Evolutionary conservation across 2,113 vertebrate genomes (phyloP).

Genomic region (Lichenostomus cassidix): DNA sequence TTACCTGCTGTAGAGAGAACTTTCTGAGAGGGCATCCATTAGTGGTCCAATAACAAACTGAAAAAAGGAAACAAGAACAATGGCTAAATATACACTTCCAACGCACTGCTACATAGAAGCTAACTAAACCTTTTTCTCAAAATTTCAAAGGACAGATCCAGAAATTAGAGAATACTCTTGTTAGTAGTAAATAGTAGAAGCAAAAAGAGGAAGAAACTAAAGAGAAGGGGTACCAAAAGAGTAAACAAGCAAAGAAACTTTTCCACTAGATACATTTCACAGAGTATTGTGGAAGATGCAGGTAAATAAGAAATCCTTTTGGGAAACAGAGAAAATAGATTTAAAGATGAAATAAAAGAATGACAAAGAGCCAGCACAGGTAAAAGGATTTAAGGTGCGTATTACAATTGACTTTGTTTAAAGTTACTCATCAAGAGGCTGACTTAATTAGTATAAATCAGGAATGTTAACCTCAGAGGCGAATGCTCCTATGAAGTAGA

Average conservation of each 20-base stretch:
- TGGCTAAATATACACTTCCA: background rate
- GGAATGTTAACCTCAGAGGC: background rate
- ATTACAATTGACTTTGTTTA: background rate
- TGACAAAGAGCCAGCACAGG: background rate
- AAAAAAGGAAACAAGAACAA: background rate
- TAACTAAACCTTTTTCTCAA: background rate
- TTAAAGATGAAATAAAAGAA: background rate
- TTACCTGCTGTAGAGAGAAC: constrained; percentile 88
- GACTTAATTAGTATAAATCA: background rate
- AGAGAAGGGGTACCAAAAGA: background rate
- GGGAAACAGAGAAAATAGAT: background rate
- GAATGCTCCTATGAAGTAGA: background rate
- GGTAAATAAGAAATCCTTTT: background rate
- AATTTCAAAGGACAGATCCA: background rate
- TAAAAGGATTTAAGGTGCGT: background rate
- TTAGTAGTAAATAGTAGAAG: background rate
- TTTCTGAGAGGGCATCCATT: constrained; percentile 90
- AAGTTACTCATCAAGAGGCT: background rate
- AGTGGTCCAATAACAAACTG: constrained; percentile 88
- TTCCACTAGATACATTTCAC: background rate
- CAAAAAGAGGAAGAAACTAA: background rate
- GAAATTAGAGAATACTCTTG: background rate
- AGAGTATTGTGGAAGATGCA: background rate
- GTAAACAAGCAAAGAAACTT: background rate
- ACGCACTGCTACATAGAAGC: background rate